Base-by-base conservation (phyloP, 1,140 invertebrate genomes). In the Platorchestia sp. region DNA sequence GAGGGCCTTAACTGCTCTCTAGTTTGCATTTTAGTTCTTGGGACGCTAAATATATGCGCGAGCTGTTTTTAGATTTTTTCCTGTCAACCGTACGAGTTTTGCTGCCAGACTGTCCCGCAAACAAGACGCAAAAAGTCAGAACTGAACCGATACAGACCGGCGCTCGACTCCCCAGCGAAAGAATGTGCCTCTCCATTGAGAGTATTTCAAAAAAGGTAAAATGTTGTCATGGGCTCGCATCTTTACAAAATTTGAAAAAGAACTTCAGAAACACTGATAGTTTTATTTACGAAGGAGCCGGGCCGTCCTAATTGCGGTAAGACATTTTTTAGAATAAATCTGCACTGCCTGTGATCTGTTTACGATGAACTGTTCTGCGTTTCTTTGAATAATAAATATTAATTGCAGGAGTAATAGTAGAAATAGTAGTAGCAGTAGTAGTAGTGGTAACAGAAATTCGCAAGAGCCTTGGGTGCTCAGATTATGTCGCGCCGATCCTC, bases 1-100 rank as follows among this genome's bases (percentile, higher is more conserved):
- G 91, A 93, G 91, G 91, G 91, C 91, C 91, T 93, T 93, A 93
- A 93, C 91, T 93, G 91, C 91, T 93, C 91, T 93, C 91, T 93
- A 93, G 91, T 93, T 93, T 93, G 91, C 91, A 93, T 93, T 93
- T 93, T 47, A 93, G 91, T 93, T 93, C 91, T 93, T 93, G 91
- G 91, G 91, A 93, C 91, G 91, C 91, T 93, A 93, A 93, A 93
- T 93, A 93, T 93, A 93, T 93, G 91, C 91, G 91, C 36, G 91
- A 42, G 91, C 91, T 93, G 91, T 93, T 93, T 93, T 93, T 93
- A 93, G 91, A 93, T 93, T 93, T 93, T 90, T 93, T 93, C 91
- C 91, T 93, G 91, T 93, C 91, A 93, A 93, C 91, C 45, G 36
- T 93, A 93, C 91, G 91, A 93, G 43, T 93, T 93, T 93, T 93